Conservation (phyloP, 2,888 invertebrate genomes). For the Leptopilina syphax region DNA sequence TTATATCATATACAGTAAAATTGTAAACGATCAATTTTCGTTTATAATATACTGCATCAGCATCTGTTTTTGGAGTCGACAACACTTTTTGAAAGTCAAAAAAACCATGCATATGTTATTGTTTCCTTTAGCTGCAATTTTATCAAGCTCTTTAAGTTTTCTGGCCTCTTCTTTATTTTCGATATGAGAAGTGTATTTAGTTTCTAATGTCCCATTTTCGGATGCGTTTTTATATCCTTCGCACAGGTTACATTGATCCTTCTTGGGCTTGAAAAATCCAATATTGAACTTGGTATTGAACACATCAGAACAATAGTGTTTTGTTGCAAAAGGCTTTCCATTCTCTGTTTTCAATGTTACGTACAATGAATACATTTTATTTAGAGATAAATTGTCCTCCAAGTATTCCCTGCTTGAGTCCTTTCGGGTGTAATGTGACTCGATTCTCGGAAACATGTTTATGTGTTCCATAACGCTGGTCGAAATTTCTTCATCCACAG, state of each 20-base stretch:
- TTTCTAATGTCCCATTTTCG: slow-evolving; percentile 35
- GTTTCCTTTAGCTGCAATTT: neutral
- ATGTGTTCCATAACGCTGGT: slow-evolving; percentile 40
- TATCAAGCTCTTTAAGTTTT: slow-evolving; percentile 2
- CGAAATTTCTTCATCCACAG: slow-evolving; percentile 17
- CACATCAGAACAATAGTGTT: neutral
- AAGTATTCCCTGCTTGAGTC: neutral
- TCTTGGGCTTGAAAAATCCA: slow-evolving; percentile 19
- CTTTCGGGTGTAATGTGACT: neutral
- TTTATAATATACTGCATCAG: neutral
- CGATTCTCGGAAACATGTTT: neutral
- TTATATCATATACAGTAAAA: neutral
- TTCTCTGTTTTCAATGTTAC: neutral
- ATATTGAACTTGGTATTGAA: slow-evolving; percentile 43
- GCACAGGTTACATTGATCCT: slow-evolving; percentile 17
- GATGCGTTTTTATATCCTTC: slow-evolving; percentile 40
- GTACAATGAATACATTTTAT: slow-evolving; percentile 43
- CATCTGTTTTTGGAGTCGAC: neutral
- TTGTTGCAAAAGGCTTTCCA: slow-evolving; percentile 28
- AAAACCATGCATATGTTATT: neutral
- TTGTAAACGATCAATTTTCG: neutral
- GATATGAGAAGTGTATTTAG: slow-evolving; percentile 30
- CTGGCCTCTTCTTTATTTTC: slow-evolving; percentile 27
- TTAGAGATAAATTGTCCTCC: neutral
- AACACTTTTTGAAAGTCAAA: neutral